Evolutionary conservation across 64 coral and sea anemone species (phyloP), one percentile per base, ranked within the genome.

Genomic region (Dendrophyllia cribrosa): DNA sequence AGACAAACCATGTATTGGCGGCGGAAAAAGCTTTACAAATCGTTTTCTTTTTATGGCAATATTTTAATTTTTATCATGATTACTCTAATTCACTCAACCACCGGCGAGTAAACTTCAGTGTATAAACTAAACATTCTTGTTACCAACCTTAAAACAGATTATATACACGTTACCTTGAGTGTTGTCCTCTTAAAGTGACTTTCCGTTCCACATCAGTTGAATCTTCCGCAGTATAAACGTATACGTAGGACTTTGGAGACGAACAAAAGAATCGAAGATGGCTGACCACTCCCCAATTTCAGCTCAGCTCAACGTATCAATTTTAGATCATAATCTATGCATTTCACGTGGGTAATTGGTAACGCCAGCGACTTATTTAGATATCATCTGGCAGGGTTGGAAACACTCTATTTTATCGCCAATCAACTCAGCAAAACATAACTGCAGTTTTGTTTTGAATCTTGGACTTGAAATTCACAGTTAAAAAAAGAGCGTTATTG

Each of bases 261-360:
- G 62, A 84, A 84, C 80, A 66, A 84, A 75, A 50, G 46, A 75
- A 75, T 16, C 44, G 15, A 51, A 68, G 60, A 51, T 23, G 59
- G 59, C 79, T 43, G 19, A 51, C 72, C 80, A 84, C 80, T 84
- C 80, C 80, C 80, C 44, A 45, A 68, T 12, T 26, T 47, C 22
- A n/a, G 59, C 34, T 34, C 34, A 34, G 34, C 43, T 66, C 43
- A 68, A 23, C 62, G 80, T 84, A 68, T 84, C 64, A 84, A 84
- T 83, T 83, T 83, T 83, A 83, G 79, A 83, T 84, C 80, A 65
- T 84, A 84, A 84, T 84, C 17, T 84, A 84, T 84, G 62, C 62
- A 68, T 51, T 67, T 84, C 61, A 84, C 80, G 61, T 84, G 80
- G 3, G 44, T 50, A 51, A 68, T 51, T 6, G 7, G 17, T 65